These are phyloP conservation scores for Zonitis immaculata DNA, from an alignment of 2,888 invertebrate genomes.

Conservation along the genomic window DNA sequence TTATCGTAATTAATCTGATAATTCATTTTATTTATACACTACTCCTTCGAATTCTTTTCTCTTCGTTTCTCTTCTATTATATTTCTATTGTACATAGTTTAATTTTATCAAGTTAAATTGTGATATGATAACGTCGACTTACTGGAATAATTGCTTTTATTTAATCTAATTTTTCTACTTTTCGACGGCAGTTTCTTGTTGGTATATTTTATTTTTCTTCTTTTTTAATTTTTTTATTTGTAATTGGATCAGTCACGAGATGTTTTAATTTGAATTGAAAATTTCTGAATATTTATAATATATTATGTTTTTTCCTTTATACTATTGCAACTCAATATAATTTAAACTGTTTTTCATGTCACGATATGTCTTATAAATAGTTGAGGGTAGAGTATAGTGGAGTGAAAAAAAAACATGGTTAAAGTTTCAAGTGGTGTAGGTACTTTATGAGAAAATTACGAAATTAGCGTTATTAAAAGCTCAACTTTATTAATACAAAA, in stretches of 20 bases:
- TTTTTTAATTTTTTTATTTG: not conserved
- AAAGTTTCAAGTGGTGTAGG: constrained; percentile 16
- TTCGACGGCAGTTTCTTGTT: constrained; percentile 2
- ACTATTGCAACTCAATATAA: not conserved
- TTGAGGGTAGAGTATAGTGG: no score
- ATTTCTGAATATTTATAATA: constrained; percentile 1
- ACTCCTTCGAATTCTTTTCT: not conserved
- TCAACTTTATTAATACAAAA: constrained; percentile 28
- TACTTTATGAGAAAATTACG: constrained; percentile 16
- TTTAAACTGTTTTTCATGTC: constrained; percentile 14
- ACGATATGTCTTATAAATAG: constrained; percentile 11
- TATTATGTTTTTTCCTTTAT: not conserved
- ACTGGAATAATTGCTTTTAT: not conserved
- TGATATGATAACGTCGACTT: constrained; percentile 2
- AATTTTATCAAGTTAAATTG: not conserved
- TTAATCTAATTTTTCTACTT: not conserved
- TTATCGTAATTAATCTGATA: constrained; percentile 20
- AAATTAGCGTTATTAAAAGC: constrained; percentile 32
- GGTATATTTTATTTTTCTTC: not conserved
- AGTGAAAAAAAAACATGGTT: constrained; percentile 4
- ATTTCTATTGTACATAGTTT: not conserved
- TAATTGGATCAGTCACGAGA: constrained; percentile 13
- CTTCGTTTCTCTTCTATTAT: not conserved
- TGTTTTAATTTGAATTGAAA: constrained; percentile 20
- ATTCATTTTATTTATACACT: constrained; percentile 8